Evolutionary conservation across 2,797 vertebrate species (phyloP), one percentile per base, ranked within the genome.

Genomic region (Cirrhinus molitorella): DNA sequence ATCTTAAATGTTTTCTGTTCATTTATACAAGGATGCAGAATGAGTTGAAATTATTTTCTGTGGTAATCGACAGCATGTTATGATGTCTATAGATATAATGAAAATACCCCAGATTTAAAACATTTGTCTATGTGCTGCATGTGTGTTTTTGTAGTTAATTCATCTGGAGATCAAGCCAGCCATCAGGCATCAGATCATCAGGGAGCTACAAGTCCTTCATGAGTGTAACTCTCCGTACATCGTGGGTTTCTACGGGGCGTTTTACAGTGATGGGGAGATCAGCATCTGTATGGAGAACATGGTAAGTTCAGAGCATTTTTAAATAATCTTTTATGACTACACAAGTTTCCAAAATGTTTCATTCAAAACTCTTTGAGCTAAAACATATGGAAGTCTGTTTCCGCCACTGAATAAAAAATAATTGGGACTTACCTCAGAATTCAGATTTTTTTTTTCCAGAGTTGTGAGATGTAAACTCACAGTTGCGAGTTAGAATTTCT

Each of bases 221-320:
- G 94, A 95, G 88, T 96, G 95, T 67, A 96, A 95, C 31, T 96
- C 95, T 0, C 96, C 95, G 0, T 96, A 96, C 79, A 96, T 96
- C 0, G 95, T 96, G 86, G 96, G 95, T 2, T 96, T 96, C 70
- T 96, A 96, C 0, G 96, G 95, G 1, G 96, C 97, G 61, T 99
- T 99, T 93, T 99, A 98, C 94, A 99, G 96, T 0, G 97, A 99
- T 0, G 97, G 97, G 0, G 98, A 99, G 94, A 98, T 99, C 91
- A 98, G 97, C 93, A 97, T 99, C 92, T 99, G 98, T 91, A 99
- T 99, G 97, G 97, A 99, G 92, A 97, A 99, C 93, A 98, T 99
- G 97, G 98, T 99, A 88, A 90, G 93, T 40, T 1, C 1, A 2
- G 6, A 11, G n/a, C 21, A 21, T 74, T 37, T 13, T 0, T 6